These are phyloP conservation scores for Terebella lapidaria DNA, from an alignment of 2,888 invertebrate species.

Conservation along the genomic window DNA sequence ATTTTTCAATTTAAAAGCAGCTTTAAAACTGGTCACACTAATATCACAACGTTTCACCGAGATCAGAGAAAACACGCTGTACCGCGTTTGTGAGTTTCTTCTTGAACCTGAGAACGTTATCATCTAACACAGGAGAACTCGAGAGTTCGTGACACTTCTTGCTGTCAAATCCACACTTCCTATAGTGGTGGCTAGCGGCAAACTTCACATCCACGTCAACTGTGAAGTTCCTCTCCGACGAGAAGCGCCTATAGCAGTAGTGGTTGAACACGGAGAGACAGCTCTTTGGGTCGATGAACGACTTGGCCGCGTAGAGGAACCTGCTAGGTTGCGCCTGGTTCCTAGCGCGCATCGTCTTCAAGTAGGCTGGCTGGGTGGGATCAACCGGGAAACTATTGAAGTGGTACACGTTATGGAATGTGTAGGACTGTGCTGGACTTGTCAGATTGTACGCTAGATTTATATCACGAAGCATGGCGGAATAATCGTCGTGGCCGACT, in stretches of 20 bases:
- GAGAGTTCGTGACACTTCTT: constrained; percentile 10
- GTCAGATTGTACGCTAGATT: constrained; percentile 5
- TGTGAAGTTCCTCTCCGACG: constrained; percentile 1
- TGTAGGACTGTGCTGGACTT: constrained; percentile 13
- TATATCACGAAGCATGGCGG: constrained; percentile 11
- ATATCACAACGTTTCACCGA: too few relatives aligned
- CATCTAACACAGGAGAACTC: too few relatives aligned
- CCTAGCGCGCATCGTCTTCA: constrained; percentile 7
- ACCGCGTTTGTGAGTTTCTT: too few relatives aligned
- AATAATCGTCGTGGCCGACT: constrained; percentile 12
- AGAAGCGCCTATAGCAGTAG: constrained; percentile 20
- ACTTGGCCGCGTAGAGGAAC: constrained; percentile 12
- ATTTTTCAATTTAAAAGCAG: too few relatives aligned
- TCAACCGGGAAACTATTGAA: constrained; percentile 13
- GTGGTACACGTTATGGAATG: constrained; percentile 22
- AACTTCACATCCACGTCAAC: constrained; percentile 8
- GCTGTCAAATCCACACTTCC: constrained; percentile 12
- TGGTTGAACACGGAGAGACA: constrained; percentile 26
- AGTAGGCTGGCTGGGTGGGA: constrained; percentile 3
- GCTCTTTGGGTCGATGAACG: constrained; percentile 14
- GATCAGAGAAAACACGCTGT: too few relatives aligned
- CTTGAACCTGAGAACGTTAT: too few relatives aligned
- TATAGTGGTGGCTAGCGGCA: constrained; percentile 23
- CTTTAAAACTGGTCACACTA: too few relatives aligned
- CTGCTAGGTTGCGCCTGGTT: constrained; percentile 2